phyloP scores from a whole-genome alignment of 2,888 invertebrate genomes.

The Tenthredo notha region DNA sequence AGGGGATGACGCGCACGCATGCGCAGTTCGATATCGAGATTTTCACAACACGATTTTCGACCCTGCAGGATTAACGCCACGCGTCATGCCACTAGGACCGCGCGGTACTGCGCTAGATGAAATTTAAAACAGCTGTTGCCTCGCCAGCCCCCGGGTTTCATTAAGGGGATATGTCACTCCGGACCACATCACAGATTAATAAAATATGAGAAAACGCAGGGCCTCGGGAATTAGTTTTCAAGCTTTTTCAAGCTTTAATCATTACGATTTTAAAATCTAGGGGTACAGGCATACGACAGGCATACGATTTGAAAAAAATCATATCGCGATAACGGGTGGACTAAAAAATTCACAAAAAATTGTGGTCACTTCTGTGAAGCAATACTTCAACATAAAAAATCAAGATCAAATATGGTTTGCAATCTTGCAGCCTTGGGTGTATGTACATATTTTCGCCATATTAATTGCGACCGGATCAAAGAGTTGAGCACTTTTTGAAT shows the following conservation, averaged over 20 bases:
- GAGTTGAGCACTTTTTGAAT: not conserved
- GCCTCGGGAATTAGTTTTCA: not conserved
- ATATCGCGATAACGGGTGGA: not conserved
- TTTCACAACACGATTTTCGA: constrained; percentile 32
- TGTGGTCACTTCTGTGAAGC: not conserved
- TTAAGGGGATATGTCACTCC: not conserved
- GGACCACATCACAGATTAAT: not conserved
- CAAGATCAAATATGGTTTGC: not conserved
- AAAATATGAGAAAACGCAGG: not conserved
- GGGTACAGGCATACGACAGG: no score
- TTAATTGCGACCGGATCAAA: no score
- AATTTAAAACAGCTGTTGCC: constrained; percentile 24
- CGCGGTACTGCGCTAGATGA: not conserved
- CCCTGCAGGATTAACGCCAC: constrained; percentile 28
- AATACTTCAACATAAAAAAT: not conserved
- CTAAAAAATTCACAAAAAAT: not conserved
- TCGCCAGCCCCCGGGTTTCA: not conserved
- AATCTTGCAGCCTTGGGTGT: no score
- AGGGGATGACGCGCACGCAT: constrained; percentile 25
- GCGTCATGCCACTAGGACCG: not conserved
- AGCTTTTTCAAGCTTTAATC: not conserved
- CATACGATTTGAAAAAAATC: not conserved
- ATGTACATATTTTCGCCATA: no score
- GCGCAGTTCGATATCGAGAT: not conserved
- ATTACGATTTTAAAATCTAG: not conserved